A percentile compares a stretch with the other conserved stretches of the same genome.
These are phyloP conservation scores for Isotomurus palustris DNA, from an alignment of 2,888 invertebrate species.

Conservation along the genomic window DNA sequence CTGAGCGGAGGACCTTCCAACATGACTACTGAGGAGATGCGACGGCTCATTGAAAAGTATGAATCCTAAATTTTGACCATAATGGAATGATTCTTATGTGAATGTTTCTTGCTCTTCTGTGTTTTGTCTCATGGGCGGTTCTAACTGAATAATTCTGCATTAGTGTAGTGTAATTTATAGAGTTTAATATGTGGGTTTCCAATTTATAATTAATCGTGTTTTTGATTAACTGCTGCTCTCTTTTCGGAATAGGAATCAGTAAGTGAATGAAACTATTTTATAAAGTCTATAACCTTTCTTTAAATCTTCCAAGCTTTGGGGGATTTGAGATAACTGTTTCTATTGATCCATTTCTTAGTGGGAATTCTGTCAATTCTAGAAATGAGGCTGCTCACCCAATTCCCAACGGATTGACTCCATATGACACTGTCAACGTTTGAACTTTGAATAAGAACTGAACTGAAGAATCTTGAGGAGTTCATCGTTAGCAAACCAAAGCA, in stretches of 20 bases:
- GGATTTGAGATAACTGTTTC: too few relatives aligned
- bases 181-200: not conserved
- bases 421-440: constrained; percentile 99
- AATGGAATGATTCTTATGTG: not conserved
- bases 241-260: constrained; percentile 32
- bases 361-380: too few relatives aligned
- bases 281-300: too few relatives aligned
- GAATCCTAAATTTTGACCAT: constrained; percentile 49
- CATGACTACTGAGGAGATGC: constrained; percentile 91
- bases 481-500: constrained; percentile 3
- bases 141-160: too few relatives aligned
- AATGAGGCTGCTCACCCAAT: constrained; percentile 81
- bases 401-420: constrained; percentile 87
- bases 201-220: not conserved
- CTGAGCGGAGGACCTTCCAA: constrained; percentile 33
- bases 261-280: constrained; percentile 15
- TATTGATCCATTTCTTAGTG: too few relatives aligned
- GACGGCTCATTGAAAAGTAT: constrained; percentile 96
- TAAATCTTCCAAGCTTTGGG: too few relatives aligned
- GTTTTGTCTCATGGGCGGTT: too few relatives aligned
- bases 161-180: not conserved
- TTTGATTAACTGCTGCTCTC: not conserved
- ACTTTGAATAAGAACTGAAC: not conserved
- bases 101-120: too few relatives aligned
- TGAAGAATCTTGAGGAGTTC: too few relatives aligned